Evolutionary conservation across 2,113 vertebrate species (phyloP).

Genomic region (Chloebia gouldiae): DNA sequence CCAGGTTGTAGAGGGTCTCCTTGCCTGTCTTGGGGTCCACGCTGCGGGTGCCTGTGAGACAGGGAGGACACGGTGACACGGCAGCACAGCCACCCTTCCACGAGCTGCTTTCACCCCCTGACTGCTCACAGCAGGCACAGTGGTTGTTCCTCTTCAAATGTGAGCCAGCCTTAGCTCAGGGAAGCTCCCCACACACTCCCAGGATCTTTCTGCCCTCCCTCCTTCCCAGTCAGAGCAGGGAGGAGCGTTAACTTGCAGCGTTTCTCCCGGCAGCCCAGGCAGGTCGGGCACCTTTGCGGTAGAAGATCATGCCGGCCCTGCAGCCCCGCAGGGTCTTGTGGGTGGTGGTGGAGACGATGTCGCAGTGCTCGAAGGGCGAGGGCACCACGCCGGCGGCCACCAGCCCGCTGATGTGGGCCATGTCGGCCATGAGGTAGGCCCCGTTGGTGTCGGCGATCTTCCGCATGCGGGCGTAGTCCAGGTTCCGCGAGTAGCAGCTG

Average conservation of each 20-base stretch:
- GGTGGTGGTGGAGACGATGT: constrained; percentile 92
- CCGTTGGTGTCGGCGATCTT: constrained; percentile 84
- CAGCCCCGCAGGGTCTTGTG: constrained; percentile 96
- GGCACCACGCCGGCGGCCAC: constrained; percentile 89
- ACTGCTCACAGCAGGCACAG: not conserved
- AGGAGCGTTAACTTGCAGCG: not conserved
- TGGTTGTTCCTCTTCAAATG: not conserved
- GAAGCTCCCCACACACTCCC: not conserved
- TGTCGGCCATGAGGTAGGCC: constrained; percentile 91
- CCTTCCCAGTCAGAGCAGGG: not conserved
- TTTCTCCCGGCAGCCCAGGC: rapidly evolving
- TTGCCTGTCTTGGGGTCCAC: constrained; percentile 90
- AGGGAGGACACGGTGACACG: not conserved
- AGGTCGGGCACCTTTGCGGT: constrained; percentile 82
- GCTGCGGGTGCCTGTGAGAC: constrained; percentile 79
- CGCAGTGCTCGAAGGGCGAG: constrained; percentile 89
- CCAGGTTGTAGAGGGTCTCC: constrained; percentile 87
- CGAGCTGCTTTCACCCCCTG: not conserved
- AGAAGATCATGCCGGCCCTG: constrained; percentile 92
- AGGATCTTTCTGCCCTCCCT: not conserved
- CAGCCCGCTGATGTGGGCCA: constrained; percentile 96
- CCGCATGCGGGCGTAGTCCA: constrained; percentile 89
- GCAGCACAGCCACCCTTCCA: not conserved
- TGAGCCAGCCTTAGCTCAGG: rapidly evolving
- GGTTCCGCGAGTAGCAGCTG: constrained; percentile 94